A percentile compares a stretch with the other conserved stretches of the same genome.
Conservation (phyloP, 1,140 invertebrate species). For the Drosophila malerkotliana region DNA sequence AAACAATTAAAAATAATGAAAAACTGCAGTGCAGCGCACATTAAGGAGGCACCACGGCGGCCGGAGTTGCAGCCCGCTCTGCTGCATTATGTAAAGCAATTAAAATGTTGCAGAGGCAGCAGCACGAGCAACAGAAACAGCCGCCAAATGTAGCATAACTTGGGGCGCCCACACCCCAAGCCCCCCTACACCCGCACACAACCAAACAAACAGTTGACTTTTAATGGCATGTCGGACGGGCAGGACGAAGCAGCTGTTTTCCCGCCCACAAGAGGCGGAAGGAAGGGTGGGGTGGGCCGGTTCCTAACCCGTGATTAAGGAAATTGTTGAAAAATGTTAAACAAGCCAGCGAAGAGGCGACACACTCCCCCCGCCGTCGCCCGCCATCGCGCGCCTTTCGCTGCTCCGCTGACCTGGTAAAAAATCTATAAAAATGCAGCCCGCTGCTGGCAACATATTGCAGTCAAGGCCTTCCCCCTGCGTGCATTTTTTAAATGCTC, state of each 20-base stretch:
- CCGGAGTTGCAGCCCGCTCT: constrained; percentile 20
- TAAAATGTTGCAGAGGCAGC: constrained; percentile 64
- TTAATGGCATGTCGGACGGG: constrained; percentile 64
- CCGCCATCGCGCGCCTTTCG: neutral
- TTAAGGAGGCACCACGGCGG: constrained; percentile 15
- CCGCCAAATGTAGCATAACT: constrained; percentile 57
- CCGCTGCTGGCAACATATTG: constrained; percentile 79
- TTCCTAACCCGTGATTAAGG: constrained; percentile 75
- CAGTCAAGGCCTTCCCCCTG: constrained; percentile 76
- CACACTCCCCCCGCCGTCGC: constrained; percentile 6
- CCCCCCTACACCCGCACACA: constrained; percentile 4
- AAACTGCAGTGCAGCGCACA: constrained; percentile 46
- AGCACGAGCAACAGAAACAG: constrained; percentile 24
- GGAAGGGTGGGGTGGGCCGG: neutral
- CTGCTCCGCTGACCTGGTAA: constrained; percentile 66
- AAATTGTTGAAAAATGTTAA: constrained; percentile 81
- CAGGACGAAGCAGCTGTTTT: constrained; percentile 39
- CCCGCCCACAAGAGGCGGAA: constrained; percentile 8
- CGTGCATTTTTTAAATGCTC: constrained; percentile 79
- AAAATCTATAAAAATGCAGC: constrained; percentile 76
- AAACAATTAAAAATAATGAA: constrained; percentile 78
- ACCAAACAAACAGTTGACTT: constrained; percentile 66
- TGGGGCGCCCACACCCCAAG: constrained; percentile 31
- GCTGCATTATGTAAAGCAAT: constrained; percentile 77
- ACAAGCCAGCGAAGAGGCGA: constrained; percentile 55